Conservation (phyloP, 1,140 invertebrate genomes). For the Sinella curviseta region DNA sequence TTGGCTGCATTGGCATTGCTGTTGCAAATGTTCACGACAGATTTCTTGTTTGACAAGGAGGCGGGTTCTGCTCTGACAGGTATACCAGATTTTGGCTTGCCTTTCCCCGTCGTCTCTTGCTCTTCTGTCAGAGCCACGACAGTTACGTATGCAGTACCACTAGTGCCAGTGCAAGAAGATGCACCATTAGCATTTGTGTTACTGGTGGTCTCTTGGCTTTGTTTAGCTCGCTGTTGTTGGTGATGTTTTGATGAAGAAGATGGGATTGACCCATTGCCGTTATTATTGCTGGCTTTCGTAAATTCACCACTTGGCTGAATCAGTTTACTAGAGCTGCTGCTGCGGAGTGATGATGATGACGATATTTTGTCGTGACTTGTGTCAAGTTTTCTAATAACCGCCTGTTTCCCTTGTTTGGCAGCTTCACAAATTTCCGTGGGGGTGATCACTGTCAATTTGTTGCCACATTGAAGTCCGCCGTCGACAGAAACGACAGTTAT, state of each 20-base stretch:
- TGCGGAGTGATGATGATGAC: too few species aligned
- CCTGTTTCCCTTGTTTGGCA: constrained; percentile 21
- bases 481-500: constrained; percentile 49
- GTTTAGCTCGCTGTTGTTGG: background rate
- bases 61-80: constrained; percentile 6
- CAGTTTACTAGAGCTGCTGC: background rate
- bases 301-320: background rate
- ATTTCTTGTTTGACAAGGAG: constrained; percentile 36
- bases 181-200: too few species aligned
- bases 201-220: background rate
- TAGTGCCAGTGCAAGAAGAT: background rate
- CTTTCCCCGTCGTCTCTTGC: background rate
- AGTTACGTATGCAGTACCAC: constrained; percentile 43
- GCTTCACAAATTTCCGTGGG: constrained; percentile 36
- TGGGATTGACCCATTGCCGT: background rate
- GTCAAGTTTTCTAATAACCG: constrained; percentile 16
- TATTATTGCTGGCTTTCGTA: background rate
- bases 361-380: constrained; percentile 9
- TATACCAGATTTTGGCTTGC: constrained; percentile 13
- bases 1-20: background rate
- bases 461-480: constrained; percentile 45
- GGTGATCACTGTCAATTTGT: constrained; percentile 49
- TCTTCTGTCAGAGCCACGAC: constrained; percentile 44
- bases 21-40: constrained; percentile 44
- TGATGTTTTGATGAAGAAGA: background rate